Conservation (phyloP, 2,888 invertebrate species). For the Dione vanillae region DNA sequence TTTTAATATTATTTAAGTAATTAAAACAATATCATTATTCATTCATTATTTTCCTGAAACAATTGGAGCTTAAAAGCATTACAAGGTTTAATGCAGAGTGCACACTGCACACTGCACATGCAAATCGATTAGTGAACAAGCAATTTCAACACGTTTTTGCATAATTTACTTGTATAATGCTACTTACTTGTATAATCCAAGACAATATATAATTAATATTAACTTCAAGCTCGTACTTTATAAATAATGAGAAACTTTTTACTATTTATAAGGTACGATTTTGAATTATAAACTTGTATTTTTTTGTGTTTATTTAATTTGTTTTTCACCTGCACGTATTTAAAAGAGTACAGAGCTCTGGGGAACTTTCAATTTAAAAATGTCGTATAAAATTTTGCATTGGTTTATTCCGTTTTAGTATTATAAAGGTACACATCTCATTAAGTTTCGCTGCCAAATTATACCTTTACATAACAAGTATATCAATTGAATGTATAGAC, state of each 20-base stretch:
- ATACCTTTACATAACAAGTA: no score
- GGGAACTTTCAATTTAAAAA: not conserved
- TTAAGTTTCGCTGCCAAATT: no score
- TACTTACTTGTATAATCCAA: slow-evolving; percentile 13
- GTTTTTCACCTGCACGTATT: not conserved
- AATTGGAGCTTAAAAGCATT: slow-evolving; percentile 21
- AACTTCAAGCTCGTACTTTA: slow-evolving; percentile 8
- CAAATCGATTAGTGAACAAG: slow-evolving; percentile 28
- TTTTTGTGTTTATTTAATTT: not conserved
- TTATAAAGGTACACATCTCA: no score
- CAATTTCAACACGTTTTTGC: slow-evolving; percentile 34
- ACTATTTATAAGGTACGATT: no score
- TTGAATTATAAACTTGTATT: not conserved
- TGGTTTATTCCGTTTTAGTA: no score
- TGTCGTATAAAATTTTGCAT: not conserved
- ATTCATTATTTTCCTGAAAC: not conserved
- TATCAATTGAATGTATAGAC: no score
- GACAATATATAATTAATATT: slow-evolving; percentile 20
- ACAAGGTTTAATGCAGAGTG: not conserved
- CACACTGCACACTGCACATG: slow-evolving; percentile 27
- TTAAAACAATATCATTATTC: not conserved
- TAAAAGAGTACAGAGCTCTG: not conserved
- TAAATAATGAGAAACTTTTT: not conserved
- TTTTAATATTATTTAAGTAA: no score
- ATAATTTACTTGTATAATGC: slow-evolving; percentile 35